phyloP scores from a whole-genome alignment of 2,113 vertebrate genomes.

The Dryoscopus gambensis region DNA sequence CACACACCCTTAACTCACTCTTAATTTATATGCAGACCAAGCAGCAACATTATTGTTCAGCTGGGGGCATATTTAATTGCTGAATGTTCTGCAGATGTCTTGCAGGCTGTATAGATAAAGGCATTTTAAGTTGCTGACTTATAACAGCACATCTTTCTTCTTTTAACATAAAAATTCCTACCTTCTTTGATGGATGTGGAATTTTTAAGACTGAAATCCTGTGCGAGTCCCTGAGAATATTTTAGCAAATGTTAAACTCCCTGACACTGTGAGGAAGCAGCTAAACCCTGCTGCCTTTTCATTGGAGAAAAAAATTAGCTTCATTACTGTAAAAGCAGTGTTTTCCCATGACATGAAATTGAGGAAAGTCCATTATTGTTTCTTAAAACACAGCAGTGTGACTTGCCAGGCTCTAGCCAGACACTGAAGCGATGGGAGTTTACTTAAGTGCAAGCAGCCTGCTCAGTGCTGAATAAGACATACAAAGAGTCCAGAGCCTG shows the following conservation, averaged over 20 bases:
- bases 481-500: not conserved
- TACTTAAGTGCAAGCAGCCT: not conserved
- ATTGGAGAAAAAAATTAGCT: not conserved
- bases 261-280: not conserved
- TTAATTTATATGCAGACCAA: constrained; percentile 68
- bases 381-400: not conserved
- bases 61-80: constrained; percentile 72
- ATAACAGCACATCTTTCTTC: constrained; percentile 35
- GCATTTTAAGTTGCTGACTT: constrained; percentile 59
- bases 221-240: not conserved
- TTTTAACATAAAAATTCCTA: constrained; percentile 43
- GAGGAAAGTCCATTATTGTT: not conserved
- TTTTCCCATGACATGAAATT: not conserved
- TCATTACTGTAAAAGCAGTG: not conserved
- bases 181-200: constrained; percentile 23
- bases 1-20: constrained; percentile 33
- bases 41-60: constrained; percentile 64
- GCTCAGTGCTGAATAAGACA: not conserved
- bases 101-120: constrained; percentile 67
- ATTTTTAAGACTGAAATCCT: constrained; percentile 15
- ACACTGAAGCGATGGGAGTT: not conserved
- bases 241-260: not conserved
- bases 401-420: not conserved
- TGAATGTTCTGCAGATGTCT: constrained; percentile 68
- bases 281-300: not conserved